Evolutionary conservation across 1,140 invertebrate genomes (phyloP).

Genomic region (Oreohelix idahoensis): DNA sequence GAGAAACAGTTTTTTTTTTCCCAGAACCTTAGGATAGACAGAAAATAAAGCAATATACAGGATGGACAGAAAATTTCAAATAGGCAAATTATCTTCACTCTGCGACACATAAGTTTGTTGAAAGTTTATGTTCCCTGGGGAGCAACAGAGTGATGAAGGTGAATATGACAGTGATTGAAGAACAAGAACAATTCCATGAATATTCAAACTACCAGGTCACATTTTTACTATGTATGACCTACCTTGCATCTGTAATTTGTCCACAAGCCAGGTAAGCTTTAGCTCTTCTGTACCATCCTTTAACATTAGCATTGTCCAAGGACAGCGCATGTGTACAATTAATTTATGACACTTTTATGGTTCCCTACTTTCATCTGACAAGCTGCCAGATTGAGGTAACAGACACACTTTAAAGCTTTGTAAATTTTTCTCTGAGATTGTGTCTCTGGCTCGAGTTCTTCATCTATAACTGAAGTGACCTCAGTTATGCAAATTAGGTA

Average conservation of each 20-base stretch:
- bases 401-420: slow-evolving; percentile 48
- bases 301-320: slow-evolving; percentile 78
- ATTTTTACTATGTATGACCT: background rate
- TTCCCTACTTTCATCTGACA: slow-evolving; percentile 78
- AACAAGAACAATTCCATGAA: too few species aligned
- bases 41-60: too few species aligned
- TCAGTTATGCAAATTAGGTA: slow-evolving; percentile 52
- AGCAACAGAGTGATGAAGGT: too few species aligned
- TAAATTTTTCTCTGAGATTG: slow-evolving; percentile 30
- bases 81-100: too few species aligned
- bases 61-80: too few species aligned
- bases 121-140: too few species aligned
- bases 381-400: slow-evolving; percentile 63
- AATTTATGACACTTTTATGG: slow-evolving; percentile 76
- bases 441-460: background rate
- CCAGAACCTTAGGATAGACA: too few species aligned
- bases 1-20: too few species aligned
- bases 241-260: slow-evolving; percentile 8
- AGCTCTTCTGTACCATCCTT: slow-evolving; percentile 71
- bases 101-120: too few species aligned
- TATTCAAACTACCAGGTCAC: too few species aligned
- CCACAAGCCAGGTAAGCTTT: slow-evolving; percentile 49
- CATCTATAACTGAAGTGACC: background rate
- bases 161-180: too few species aligned
- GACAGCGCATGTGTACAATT: slow-evolving; percentile 79